Base-by-base conservation (phyloP, 2,113 vertebrate species). In the Empidonax alnorum region DNA sequence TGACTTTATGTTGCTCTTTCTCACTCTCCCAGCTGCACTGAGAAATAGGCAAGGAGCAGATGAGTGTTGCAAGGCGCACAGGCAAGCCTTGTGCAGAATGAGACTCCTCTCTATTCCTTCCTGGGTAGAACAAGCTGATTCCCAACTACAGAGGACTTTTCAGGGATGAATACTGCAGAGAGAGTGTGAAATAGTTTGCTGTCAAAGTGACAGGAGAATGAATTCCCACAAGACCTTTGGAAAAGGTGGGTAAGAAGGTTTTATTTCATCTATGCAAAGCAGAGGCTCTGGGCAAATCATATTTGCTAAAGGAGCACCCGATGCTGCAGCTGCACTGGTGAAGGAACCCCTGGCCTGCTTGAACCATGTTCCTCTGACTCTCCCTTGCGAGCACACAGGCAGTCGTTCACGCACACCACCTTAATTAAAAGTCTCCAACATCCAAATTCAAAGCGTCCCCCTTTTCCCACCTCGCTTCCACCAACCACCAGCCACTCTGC, bases 331-430 rank as follows among this genome's bases (percentile, higher is more conserved):
- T 71, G 63, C 12, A 2, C 8, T 31, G 21, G 8, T 31, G 44
- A 33, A 83, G 78, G 55, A 91, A 28, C 9, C 23, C 23, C 27
- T 52, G 14, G 17, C 31, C 46, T 74, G 12, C 61, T 91, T 0
- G 0, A 41, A 10, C 31, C 4, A 0, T 0, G 13, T n/a, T 82
- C 31, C 21, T 55, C 52, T 23, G 20, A 4, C 19, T 61, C 19
- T 59, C 31, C 56, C 37, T 72, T 39, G 27, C 5, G 13, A 61
- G 33, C 28, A 25, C 42, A 27, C 17, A 17, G 6, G 1, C 56
- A 3, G 27, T 46, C 30, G 35, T 74, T 73, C 41, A 65, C 7
- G 8, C 24, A 28, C 20, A 33, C 10, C 46, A 24, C 19, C 53
- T 58, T 58, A 68, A 89, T 80, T 76, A 93, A 68, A 80, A 61